These are phyloP conservation scores for Nipponacmea schrenckii DNA, from an alignment of 2,888 invertebrate genomes.

Conservation along the genomic window DNA sequence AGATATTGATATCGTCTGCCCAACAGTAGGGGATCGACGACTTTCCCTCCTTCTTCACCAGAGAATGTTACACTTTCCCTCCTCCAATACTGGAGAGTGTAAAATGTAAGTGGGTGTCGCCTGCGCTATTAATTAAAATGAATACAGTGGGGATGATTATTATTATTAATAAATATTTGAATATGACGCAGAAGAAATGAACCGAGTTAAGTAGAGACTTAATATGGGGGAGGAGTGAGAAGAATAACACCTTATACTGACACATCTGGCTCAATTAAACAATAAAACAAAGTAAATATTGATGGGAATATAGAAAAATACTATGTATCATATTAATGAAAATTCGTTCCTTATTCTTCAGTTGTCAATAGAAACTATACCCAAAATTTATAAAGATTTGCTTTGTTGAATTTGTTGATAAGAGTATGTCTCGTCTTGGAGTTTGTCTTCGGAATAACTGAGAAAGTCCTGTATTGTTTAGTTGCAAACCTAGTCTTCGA, in stretches of 20 bases:
- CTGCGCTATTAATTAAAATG: neutral
- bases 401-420: too few species aligned
- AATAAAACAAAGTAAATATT: too few species aligned
- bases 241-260: neutral
- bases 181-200: neutral
- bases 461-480: too few species aligned
- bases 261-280: neutral
- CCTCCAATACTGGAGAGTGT: neutral
- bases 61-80: neutral
- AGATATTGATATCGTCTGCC: neutral
- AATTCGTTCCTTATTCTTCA: too few species aligned
- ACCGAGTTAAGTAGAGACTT: neutral
- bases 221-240: neutral
- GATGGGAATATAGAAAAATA: too few species aligned
- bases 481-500: too few species aligned
- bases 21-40: neutral
- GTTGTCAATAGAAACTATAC: too few species aligned
- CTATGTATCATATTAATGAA: too few species aligned
- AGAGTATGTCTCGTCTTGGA: too few species aligned
- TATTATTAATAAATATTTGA: neutral
- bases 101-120: conserved; percentile 1
- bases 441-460: too few species aligned
- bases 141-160: neutral
- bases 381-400: too few species aligned
- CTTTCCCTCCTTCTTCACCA: neutral